phyloP scores from a whole-genome alignment of 1,140 invertebrate genomes.

The Eurosta solidaginis region DNA sequence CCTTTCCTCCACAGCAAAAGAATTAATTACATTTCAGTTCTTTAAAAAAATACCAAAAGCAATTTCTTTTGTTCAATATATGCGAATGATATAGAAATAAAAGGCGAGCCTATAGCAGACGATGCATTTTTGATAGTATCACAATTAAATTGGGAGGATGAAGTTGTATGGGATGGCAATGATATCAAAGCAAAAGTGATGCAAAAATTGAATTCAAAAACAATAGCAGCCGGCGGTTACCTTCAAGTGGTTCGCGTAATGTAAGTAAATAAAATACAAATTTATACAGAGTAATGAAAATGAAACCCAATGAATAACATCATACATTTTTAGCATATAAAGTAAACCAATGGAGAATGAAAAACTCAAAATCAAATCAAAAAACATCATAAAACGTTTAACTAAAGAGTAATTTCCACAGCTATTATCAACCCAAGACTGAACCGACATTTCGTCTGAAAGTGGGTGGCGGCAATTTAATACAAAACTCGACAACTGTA shows the following conservation, averaged over 20 bases:
- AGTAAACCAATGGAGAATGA: slow-evolving; percentile 84
- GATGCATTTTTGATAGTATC: slow-evolving; percentile 95
- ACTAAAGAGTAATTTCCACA: slow-evolving; percentile 42
- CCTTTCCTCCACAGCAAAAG: no score
- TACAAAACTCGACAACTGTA: slow-evolving; percentile 98
- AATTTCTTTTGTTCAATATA: no score
- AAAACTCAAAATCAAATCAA: slow-evolving; percentile 70
- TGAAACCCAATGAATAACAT: neutral
- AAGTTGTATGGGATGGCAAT: no score
- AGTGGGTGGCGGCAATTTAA: slow-evolving; percentile 83
- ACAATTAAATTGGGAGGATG: no score
- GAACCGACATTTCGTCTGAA: no score
- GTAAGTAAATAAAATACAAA: slow-evolving; percentile 32
- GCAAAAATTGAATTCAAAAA: slow-evolving; percentile 82
- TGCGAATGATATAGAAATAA: neutral
- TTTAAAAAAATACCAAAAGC: no score
- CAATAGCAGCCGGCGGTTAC: slow-evolving; percentile 92
- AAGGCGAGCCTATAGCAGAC: slow-evolving; percentile 67
- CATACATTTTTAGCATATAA: slow-evolving; percentile 28
- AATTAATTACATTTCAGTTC: no score
- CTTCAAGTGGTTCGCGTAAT: slow-evolving; percentile 82
- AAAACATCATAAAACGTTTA: neutral
- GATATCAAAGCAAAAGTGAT: no score
- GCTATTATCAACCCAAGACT: no score
- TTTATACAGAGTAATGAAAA: no score